Base-by-base conservation (phyloP, 2,113 vertebrate genomes). In the Nothocercus nigrocapillus region DNA sequence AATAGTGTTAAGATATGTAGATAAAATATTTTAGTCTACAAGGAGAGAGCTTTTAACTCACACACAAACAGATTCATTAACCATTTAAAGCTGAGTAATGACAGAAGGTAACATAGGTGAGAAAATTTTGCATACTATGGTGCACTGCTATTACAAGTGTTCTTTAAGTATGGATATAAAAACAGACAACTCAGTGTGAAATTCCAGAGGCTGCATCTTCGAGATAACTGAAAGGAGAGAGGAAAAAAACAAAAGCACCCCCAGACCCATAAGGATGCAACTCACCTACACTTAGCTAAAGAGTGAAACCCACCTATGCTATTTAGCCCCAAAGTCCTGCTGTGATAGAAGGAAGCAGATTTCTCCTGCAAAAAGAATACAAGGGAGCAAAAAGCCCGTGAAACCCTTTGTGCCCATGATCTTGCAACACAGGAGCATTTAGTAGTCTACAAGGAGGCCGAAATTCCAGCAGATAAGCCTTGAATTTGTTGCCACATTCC, bases 211-310 rank as follows among this genome's bases (percentile, higher is more conserved):
- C 88, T 96, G 88, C 80, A 32, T 56, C 88, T 85, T 76, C 74
- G 73, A 93, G 89, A 96, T 69, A 84, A 94, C 96, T 97, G 96
- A 74, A 97, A 95, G 84, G 77, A 89, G 89, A 85, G 79, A 73
- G 61, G 96, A 94, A 92, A 58, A 58, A 17, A 56, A 9, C 10
- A 58, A 30, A 58, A 32, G 7, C 16, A 58, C 54, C 20, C 28
- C 54, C 73, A 90, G 69, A 94, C 88, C 94, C 96, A 96, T 81
- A 87, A 97, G 81, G 89, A 53, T 89, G 74, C 68, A 92, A 96
- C 93, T 96, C 96, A 94, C 94, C 96, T 97, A 97, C 83, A 44
- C 90, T 92, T 86, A 92, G 73, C 92, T 92, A 94, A 95, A 93
- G 66, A 93, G 61, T 92, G 66, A 97, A 96, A 94, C 90, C 92